These are phyloP conservation scores for Cydia splendana DNA, from an alignment of 1,140 invertebrate genomes.

Conservation along the genomic window DNA sequence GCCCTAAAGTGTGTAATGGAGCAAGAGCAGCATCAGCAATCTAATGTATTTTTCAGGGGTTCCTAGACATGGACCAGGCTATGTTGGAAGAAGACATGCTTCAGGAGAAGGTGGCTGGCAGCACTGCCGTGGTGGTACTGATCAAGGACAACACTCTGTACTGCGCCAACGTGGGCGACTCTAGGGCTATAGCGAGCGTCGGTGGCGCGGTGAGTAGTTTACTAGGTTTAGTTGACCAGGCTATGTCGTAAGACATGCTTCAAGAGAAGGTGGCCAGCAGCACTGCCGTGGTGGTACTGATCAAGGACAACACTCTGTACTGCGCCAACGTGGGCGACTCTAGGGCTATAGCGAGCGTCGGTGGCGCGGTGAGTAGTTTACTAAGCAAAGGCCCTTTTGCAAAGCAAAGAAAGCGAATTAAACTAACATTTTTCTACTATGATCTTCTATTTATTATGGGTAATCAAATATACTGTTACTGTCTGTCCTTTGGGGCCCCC, in stretches of 20 bases:
- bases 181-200: conserved; percentile 91
- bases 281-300: conserved; percentile 93
- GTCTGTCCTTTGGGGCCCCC: no score
- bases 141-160: conserved; percentile 91
- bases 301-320: conserved; percentile 91
- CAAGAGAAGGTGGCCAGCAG: conserved; percentile 96
- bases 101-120: conserved; percentile 95
- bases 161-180: conserved; percentile 98
- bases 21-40: no score
- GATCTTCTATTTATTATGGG: no score
- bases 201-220: conserved; percentile 78
- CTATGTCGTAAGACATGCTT: conserved; percentile 92
- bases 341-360: conserved; percentile 89
- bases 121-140: conserved; percentile 94
- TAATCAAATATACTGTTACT: no score
- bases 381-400: no score
- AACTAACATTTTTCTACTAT: no score
- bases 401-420: no score
- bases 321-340: conserved; percentile 98
- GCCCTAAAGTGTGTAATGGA: no score
- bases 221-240: conserved; percentile 84
- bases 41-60: conserved; percentile 81
- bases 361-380: conserved; percentile 82
- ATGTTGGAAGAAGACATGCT: conserved; percentile 94
- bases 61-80: conserved; percentile 94